phyloP scores from a whole-genome alignment of 2,113 vertebrate genomes.

The Gymnorhina tibicen region DNA sequence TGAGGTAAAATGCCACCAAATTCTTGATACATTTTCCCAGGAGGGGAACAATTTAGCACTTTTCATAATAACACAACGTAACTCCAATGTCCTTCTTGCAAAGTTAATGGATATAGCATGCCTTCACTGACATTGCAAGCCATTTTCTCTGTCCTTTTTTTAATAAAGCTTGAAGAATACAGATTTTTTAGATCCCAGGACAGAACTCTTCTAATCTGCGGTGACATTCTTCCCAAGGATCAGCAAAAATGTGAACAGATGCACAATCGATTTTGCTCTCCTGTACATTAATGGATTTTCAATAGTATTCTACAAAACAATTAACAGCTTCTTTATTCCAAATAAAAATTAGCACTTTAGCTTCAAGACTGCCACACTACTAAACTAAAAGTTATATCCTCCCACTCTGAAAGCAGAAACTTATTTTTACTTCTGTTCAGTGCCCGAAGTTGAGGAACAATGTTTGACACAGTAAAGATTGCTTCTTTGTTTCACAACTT shows the following conservation, averaged over 20 bases:
- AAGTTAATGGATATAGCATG: background rate
- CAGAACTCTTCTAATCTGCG: background rate
- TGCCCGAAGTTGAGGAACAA: background rate
- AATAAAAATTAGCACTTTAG: background rate
- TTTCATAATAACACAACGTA: background rate
- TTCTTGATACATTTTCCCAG: background rate
- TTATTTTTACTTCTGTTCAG: background rate
- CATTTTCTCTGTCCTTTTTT: background rate
- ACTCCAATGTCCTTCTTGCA: background rate
- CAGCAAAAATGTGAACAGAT: background rate
- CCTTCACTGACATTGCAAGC: background rate
- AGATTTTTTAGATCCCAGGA: background rate
- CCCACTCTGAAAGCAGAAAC: background rate
- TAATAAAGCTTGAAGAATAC: background rate
- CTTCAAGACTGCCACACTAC: background rate
- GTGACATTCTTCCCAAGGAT: background rate
- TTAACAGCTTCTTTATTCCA: background rate
- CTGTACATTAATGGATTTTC: background rate
- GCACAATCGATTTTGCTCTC: background rate
- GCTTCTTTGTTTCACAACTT: background rate
- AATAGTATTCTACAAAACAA: background rate
- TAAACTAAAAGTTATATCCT: background rate
- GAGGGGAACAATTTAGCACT: background rate
- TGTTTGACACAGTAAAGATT: background rate
- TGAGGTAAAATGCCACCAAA: background rate